Evolutionary conservation across 2,888 invertebrate species (phyloP).

Genomic region (Panopea generosa): DNA sequence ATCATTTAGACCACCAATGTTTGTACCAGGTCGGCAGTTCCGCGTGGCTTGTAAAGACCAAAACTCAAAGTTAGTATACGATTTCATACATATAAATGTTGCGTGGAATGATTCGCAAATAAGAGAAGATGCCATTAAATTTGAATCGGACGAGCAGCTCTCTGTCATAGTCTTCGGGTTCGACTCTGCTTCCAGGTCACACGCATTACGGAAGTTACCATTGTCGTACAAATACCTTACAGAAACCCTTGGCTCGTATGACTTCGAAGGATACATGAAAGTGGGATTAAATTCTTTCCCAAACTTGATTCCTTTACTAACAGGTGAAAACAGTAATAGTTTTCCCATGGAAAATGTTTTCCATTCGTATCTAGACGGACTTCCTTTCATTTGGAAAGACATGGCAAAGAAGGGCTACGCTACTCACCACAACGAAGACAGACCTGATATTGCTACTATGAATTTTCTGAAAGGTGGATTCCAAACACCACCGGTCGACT

Average conservation of each 20-base stretch:
- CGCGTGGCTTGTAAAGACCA: slow-evolving; percentile 29
- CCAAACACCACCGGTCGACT: slow-evolving; percentile 31
- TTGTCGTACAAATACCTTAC: slow-evolving; percentile 56
- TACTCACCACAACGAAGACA: slow-evolving; percentile 44
- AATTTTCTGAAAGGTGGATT: slow-evolving; percentile 43
- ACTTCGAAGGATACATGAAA: slow-evolving; percentile 65
- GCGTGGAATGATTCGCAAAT: slow-evolving; percentile 19
- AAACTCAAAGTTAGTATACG: slow-evolving; percentile 21
- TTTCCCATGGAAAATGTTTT: slow-evolving; percentile 27
- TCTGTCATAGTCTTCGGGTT: slow-evolving; percentile 46
- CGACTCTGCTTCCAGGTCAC: slow-evolving; percentile 49
- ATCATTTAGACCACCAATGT: slow-evolving; percentile 35
- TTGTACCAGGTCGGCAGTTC: slow-evolving; percentile 30
- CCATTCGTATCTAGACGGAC: slow-evolving; percentile 16
- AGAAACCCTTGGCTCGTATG: slow-evolving; percentile 43
- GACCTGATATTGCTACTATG: slow-evolving; percentile 37
- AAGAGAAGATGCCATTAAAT: slow-evolving; percentile 18
- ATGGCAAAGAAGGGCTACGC: slow-evolving; percentile 11
- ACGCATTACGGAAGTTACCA: slow-evolving; percentile 53
- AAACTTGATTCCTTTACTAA: slow-evolving; percentile 57
- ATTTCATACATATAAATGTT: slow-evolving; percentile 46
- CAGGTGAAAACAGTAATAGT: slow-evolving; percentile 36
- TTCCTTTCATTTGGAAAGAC: slow-evolving; percentile 52
- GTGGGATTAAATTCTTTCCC: slow-evolving; percentile 63
- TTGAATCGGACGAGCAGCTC: slow-evolving; percentile 40